A percentile compares a stretch with the other conserved stretches of the same genome.
These are phyloP conservation scores for Trachelus tabidus DNA, from an alignment of 2,888 invertebrate genomes.

Conservation along the genomic window DNA sequence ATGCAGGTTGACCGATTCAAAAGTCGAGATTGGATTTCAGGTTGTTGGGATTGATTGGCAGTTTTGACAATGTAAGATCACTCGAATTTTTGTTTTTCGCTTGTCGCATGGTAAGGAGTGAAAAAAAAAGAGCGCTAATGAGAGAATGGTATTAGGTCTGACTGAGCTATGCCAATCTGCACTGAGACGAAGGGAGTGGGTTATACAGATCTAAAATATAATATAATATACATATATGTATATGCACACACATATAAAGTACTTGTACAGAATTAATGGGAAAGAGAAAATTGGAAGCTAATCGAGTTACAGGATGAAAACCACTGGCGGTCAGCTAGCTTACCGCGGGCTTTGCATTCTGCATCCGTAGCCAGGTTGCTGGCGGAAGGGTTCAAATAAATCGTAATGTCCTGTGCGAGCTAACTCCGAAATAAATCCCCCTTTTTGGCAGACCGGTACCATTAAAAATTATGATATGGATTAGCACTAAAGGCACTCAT, in stretches of 20 bases:
- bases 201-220: neutral
- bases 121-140: neutral
- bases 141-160: neutral
- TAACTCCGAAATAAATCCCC: slow-evolving; percentile 27
- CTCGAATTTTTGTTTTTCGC: neutral
- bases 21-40: neutral
- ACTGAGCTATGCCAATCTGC: neutral
- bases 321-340: slow-evolving; percentile 59
- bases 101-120: neutral
- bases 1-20: no score
- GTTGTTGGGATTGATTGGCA: neutral
- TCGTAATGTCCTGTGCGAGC: slow-evolving; percentile 38
- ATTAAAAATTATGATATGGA: neutral
- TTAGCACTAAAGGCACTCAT: neutral
- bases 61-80: neutral
- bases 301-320: slow-evolving; percentile 62
- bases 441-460: neutral
- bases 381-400: slow-evolving; percentile 52
- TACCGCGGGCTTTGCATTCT: slow-evolving; percentile 52
- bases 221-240: no score
- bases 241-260: neutral
- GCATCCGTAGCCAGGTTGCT: slow-evolving; percentile 32
- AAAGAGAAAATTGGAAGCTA: slow-evolving; percentile 47
- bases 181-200: neutral
- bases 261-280: neutral